phyloP scores from a whole-genome alignment of 1,140 invertebrate genomes.

The Philotrypesis tridentata region DNA sequence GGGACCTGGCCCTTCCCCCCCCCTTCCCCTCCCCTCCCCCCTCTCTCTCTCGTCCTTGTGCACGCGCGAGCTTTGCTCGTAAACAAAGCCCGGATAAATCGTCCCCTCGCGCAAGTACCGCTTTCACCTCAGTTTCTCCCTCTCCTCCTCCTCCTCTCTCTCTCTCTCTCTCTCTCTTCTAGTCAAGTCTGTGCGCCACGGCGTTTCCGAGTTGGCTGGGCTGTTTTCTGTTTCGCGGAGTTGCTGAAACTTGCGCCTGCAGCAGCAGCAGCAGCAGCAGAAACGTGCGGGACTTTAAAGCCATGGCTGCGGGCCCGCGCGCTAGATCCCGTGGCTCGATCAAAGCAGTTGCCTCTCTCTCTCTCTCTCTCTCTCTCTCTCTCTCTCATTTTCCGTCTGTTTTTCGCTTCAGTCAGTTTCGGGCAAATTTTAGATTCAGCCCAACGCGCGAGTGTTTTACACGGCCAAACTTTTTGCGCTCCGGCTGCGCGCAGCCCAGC shows the following conservation, averaged over 20 bases:
- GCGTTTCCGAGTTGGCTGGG: constrained; percentile 2
- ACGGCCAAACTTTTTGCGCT: constrained; percentile 10
- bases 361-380: not conserved
- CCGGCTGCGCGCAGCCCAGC: not conserved
- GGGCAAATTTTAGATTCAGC: constrained; percentile 1
- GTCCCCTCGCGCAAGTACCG: constrained; percentile 49
- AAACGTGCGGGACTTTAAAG: constrained; percentile 32
- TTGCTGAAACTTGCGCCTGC: constrained; percentile 28
- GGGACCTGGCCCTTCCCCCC: constrained; percentile 26
- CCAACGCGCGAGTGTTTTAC: not conserved
- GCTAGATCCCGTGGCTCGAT: constrained; percentile 15
- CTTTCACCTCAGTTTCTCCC: constrained; percentile 24
- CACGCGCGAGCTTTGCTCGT: constrained; percentile 53
- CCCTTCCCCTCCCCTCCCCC: constrained; percentile 6
- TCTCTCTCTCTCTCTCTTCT: constrained; percentile 12
- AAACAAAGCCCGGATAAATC: constrained; percentile 65
- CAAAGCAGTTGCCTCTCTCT: constrained; percentile 21
- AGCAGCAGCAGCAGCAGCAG: not conserved
- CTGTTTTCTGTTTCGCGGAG: constrained; percentile 40
- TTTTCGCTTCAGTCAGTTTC: constrained; percentile 33
- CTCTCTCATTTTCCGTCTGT: constrained; percentile 45
- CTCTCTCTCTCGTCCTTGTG: constrained; percentile 33
- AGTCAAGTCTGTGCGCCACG: not conserved
- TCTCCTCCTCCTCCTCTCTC: constrained; percentile 14
- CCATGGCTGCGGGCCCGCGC: constrained; percentile 7